Evolutionary conservation across 2,797 vertebrate genomes (phyloP).

Genomic region (Lepilemur septentrionalis): DNA sequence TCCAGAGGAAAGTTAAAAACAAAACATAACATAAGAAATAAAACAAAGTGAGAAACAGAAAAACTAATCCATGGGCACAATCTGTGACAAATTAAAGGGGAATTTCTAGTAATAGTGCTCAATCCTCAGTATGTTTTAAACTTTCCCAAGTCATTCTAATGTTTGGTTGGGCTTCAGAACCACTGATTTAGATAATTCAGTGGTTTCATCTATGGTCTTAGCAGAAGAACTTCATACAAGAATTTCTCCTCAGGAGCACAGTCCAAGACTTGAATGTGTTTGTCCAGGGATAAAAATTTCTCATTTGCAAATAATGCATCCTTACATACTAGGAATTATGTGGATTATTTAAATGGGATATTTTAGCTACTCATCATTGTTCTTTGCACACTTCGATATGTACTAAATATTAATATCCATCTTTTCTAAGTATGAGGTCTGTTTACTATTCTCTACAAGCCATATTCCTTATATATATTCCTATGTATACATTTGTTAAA

Average conservation of each 20-base stretch:
- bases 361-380: not conserved
- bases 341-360: not conserved
- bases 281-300: not conserved
- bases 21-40: not conserved
- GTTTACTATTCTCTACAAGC: not conserved
- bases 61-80: not conserved
- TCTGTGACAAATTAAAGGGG: not conserved
- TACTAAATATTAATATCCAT: not conserved
- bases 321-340: not conserved
- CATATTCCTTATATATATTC: not conserved
- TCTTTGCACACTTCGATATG: not conserved
- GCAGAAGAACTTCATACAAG: not conserved
- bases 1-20: not conserved
- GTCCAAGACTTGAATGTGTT: not conserved
- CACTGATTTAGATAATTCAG: not conserved
- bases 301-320: not conserved
- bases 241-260: not conserved
- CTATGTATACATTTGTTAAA: not conserved
- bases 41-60: not conserved
- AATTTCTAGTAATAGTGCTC: not conserved
- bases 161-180: not conserved
- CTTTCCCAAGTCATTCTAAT: not conserved
- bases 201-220: not conserved
- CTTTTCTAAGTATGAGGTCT: not conserved
- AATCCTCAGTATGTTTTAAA: not conserved